Conservation (phyloP, 2,797 vertebrate species). For the Euthynnus affinis region DNA sequence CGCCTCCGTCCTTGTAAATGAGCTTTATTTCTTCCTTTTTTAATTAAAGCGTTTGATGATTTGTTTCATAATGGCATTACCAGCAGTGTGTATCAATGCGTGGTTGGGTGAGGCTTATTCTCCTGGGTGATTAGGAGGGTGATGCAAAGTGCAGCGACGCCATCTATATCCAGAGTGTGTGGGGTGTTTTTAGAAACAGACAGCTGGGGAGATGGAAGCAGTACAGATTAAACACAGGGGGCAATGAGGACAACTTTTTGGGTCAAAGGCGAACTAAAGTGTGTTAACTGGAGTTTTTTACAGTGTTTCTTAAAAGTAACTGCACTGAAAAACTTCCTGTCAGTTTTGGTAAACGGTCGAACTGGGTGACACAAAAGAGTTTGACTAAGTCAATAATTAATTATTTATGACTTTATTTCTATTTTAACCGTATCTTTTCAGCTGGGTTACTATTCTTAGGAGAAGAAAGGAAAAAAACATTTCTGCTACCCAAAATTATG, state of each 20-base stretch:
- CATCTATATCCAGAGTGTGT: conserved; percentile 13
- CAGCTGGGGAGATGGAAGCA: conserved; percentile 22
- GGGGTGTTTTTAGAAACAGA: conserved; percentile 22
- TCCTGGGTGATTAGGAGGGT: conserved; percentile 7
- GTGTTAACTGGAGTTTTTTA: too few species aligned
- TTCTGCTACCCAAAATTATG: too few species aligned
- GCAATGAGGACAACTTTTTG: conserved; percentile 1
- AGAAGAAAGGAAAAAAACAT: too few species aligned
- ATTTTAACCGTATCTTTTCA: too few species aligned
- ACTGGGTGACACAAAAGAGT: too few species aligned
- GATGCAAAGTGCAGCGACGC: conserved; percentile 5
- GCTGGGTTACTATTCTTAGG: too few species aligned
- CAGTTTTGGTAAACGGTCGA: too few species aligned
- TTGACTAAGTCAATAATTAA: too few species aligned
- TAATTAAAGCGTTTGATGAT: conserved; percentile 36
- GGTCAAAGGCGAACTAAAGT: not conserved
- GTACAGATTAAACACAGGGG: conserved; percentile 13
- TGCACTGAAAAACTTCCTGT: too few species aligned
- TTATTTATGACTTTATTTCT: too few species aligned
- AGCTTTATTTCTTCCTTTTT: conserved; percentile 22
- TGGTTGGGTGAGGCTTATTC: conserved; percentile 23
- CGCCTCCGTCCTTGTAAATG: conserved; percentile 9
- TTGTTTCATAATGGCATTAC: conserved; percentile 13
- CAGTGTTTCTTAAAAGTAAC: too few species aligned
- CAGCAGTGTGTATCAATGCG: not conserved